Conservation (phyloP, 2,888 invertebrate species). For the Elysia crispata region DNA sequence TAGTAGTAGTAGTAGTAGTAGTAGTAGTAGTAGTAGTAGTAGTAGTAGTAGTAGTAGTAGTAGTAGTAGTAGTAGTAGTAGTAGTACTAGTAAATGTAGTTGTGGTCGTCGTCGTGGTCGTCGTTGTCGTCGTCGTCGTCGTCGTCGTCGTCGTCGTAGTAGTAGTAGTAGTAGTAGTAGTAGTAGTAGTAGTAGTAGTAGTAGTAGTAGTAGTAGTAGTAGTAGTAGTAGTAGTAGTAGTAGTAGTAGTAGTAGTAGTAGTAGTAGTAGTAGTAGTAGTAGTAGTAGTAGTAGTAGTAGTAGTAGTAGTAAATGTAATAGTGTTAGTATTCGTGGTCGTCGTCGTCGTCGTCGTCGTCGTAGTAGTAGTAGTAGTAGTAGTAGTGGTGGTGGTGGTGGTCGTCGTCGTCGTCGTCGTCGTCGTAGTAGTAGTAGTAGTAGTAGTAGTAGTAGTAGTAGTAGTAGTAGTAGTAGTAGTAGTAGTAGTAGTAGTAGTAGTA, state of each 20-base stretch:
- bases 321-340: too few species aligned
- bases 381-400: too few species aligned
- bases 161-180: too few species aligned
- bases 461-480: slow-evolving; percentile 23
- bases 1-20: slow-evolving; percentile 39
- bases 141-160: too few species aligned
- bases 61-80: neutral
- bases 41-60: slow-evolving; percentile 16
- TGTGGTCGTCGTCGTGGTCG: neutral
- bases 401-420: too few species aligned
- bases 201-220: slow-evolving; percentile 27
- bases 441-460: too few species aligned
- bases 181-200: slow-evolving; percentile 20
- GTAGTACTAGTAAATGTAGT: neutral
- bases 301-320: slow-evolving; percentile 34
- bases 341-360: too few species aligned
- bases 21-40: slow-evolving; percentile 19
- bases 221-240: slow-evolving; percentile 38
- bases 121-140: too few species aligned
- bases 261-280: slow-evolving; percentile 38
- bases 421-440: too few species aligned
- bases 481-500: slow-evolving; percentile 21
- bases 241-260: slow-evolving; percentile 40
- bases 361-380: too few species aligned
- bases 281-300: slow-evolving; percentile 38